phyloP scores from a whole-genome alignment of 2,113 vertebrate species.

The Origma solitaria region DNA sequence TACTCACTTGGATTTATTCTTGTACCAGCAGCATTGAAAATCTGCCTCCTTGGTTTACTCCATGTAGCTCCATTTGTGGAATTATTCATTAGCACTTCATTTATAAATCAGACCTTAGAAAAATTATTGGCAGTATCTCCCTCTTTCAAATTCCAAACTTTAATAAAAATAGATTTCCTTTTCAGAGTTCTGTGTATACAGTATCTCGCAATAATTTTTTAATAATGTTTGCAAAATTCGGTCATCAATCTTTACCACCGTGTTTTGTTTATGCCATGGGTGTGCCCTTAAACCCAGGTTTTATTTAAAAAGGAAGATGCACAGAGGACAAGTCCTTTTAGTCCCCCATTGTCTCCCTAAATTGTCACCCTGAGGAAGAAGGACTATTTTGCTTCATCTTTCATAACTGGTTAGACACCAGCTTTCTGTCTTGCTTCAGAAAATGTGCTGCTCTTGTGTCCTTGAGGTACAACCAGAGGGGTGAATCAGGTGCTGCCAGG shows the following conservation, averaged over 20 bases:
- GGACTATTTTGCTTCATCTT: not conserved
- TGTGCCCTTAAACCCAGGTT: not conserved
- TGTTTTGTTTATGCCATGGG: not conserved
- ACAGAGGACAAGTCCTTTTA: not conserved
- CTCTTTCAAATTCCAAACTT: constrained; percentile 21
- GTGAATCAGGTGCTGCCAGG: not conserved
- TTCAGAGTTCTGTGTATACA: not conserved
- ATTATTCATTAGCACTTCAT: constrained; percentile 60
- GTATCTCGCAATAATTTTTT: not conserved
- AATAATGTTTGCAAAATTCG: not conserved
- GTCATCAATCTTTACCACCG: not conserved
- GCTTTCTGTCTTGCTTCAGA: not conserved
- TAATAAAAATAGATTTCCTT: constrained; percentile 23
- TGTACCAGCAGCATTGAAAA: constrained; percentile 43
- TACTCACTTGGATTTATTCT: constrained; percentile 60
- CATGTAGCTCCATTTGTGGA: constrained; percentile 43
- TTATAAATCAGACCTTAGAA: constrained; percentile 60
- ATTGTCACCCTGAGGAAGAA: not conserved
- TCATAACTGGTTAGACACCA: not conserved
- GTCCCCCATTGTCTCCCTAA: not conserved
- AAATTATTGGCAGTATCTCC: constrained; percentile 21
- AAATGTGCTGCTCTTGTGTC: not conserved
- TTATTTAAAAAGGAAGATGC: not conserved
- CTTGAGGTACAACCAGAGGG: no score
- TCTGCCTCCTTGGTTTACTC: constrained; percentile 43